Evolutionary conservation across 2,797 vertebrate species (phyloP), one percentile per base, ranked within the genome.

Genomic region (Argya squamiceps): DNA sequence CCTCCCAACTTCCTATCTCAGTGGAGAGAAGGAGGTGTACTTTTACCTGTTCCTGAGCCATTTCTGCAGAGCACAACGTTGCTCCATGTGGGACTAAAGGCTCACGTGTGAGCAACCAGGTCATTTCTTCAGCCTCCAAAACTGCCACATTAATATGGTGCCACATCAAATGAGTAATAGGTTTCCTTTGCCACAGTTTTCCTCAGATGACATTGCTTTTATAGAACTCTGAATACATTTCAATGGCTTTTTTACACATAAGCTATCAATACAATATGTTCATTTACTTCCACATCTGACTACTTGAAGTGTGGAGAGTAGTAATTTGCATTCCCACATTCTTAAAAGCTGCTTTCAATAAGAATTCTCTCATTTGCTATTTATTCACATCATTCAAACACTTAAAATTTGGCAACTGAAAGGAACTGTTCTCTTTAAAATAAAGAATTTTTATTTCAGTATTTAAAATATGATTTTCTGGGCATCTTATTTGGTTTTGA

Each of bases 121-220:
- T 37, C 6, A 9, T 32, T 63, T 63, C 62, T 59, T 27, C 23
- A 22, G 59, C 50, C 83, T 92, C 39, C 49, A 75, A 64, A 89
- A 32, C 24, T 60, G 69, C 21, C 24, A 46, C 52, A 85, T 80
- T 23, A 68, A 81, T 43, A 49, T 1, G 4, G 49, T 17, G 16
- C 30, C 39, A 71, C 27, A 50, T 36, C 52, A 93, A 47, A 56
- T 50, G n/a, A 95, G 49, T 46, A 93, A 92, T 22, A 76, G 50
- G 88, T 18, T 83, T 82, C 67, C 49, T 76, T 87, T 92, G 68
- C 36, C 82, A 55, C 88, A 91, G 60, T 73, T 88, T 96, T 92
- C 89, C n/a, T 96, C 77, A 83, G 43, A 68, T 27, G 34, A 87
- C 24, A 64, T 11, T 81, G 79, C 37, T 95, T 94, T 47, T 81